These are phyloP conservation scores for Enteromius argenteus DNA, from an alignment of 2,797 vertebrate species.

Conservation along the genomic window DNA sequence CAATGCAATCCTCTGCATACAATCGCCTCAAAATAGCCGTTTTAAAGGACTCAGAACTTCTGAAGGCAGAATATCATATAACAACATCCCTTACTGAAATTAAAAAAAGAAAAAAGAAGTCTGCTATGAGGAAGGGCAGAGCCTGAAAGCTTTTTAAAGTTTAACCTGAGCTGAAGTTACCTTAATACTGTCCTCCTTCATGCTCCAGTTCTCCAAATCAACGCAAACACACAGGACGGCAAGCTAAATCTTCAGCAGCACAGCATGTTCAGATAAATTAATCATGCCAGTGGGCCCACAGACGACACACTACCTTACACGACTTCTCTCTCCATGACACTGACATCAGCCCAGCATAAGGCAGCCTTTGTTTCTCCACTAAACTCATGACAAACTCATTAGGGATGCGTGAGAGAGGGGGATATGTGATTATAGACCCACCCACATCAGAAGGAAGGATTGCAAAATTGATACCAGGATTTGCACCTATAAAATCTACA, in stretches of 20 bases:
- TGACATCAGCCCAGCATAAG: constrained; percentile 22
- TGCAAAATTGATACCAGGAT: background rate
- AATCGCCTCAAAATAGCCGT: background rate
- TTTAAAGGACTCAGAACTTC: background rate
- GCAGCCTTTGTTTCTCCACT: constrained; percentile 26
- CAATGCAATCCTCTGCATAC: background rate
- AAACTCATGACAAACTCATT: constrained; percentile 52
- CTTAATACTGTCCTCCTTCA: constrained; percentile 8
- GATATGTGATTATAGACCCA: background rate
- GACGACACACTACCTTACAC: background rate
- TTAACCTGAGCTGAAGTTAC: constrained; percentile 6
- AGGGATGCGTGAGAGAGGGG: background rate
- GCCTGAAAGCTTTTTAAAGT: constrained; percentile 1
- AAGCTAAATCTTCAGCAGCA: constrained; percentile 22
- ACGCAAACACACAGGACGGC: background rate
- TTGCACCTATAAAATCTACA: background rate
- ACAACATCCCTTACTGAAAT: background rate
- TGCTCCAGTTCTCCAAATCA: constrained; percentile 26
- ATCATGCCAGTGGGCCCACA: constrained; percentile 9
- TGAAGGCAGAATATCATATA: constrained; percentile 19
- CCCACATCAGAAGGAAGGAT: constrained; percentile 9
- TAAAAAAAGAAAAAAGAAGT: background rate
- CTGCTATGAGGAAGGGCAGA: constrained; percentile 16
- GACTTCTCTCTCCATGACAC: constrained; percentile 12
- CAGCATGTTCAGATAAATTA: constrained; percentile 3